Evolutionary conservation across 2,113 vertebrate species (phyloP), one percentile per base, ranked within the genome.

Genomic region (Dasyornis broadbenti): DNA sequence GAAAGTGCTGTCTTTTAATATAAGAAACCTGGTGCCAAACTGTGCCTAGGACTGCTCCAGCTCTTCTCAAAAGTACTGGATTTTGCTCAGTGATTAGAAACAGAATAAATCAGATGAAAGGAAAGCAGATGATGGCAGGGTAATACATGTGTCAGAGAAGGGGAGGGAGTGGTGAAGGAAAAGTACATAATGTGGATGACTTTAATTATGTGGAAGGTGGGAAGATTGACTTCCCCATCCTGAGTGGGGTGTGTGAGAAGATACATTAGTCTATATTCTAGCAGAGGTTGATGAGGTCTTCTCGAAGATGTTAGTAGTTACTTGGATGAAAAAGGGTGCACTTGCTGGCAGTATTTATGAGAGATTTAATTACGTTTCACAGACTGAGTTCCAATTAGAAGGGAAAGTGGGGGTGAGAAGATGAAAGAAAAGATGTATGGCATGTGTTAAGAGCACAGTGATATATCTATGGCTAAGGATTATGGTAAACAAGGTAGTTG

Each of bases 341-440:
- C 72, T 94, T 49, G 10, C 54, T 94, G 93, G 75, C 90, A 95
- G 53, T 95, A 96, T 97, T 97, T 97, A 96, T 96, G 95, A 92
- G 89, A 39, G 52, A 30, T 95, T 94, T 97, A 97, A 97, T 97
- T 97, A 94, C 63, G 30, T 90, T 94, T 97, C 80, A 42, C 70
- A 96, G 92, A 66, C 86, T 89, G 94, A 91, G 70, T 89, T 96
- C 70, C 86, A 93, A 93, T 96, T 97, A 97, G 76, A 92, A 93
- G 21, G 39, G 39, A 80, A 77, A 19, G 59, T 16, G 23, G 18
- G 33, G 1, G 1, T 28, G 20, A 50, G 27, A 71, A 60, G 26
- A 82, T 13, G 52, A 40, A 89, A 26, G 45, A 42, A 37, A 85
- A 96, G 56, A 92, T 69, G 63, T 85, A 63, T 30, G 59, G 82